These are phyloP conservation scores for Helicoverpa zea DNA, from an alignment of 1,140 invertebrate genomes.

Conservation along the genomic window DNA sequence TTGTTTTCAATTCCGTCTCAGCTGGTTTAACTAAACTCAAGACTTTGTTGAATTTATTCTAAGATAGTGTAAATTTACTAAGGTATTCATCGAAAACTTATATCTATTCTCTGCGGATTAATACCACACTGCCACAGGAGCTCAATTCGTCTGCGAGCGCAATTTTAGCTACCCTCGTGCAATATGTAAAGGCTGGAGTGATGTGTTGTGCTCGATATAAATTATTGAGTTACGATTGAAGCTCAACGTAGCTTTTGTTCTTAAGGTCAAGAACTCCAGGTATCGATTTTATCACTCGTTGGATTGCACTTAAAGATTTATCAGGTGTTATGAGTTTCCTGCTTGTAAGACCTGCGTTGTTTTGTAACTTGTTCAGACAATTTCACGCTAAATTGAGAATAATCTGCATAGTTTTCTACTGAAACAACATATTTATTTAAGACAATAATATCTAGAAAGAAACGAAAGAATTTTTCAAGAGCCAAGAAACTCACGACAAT, in stretches of 20 bases:
- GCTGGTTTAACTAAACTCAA: too few species aligned
- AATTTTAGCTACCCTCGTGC: slow-evolving; percentile 43
- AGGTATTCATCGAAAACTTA: neutral
- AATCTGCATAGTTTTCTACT: too few species aligned
- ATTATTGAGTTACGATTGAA: slow-evolving; percentile 42
- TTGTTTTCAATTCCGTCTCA: too few species aligned
- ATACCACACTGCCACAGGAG: neutral
- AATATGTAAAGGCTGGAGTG: slow-evolving; percentile 41
- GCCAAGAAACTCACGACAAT: neutral
- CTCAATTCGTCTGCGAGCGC: slow-evolving; percentile 25
- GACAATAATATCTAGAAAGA: neutral
- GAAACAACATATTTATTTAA: neutral
- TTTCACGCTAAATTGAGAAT: too few species aligned
- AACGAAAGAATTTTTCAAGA: neutral
- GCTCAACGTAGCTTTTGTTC: slow-evolving; percentile 37
- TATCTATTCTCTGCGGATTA: neutral
- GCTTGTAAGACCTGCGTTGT: neutral
- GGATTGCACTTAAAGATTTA: slow-evolving; percentile 24
- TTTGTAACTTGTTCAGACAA: neutral
- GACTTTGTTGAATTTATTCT: too few species aligned
- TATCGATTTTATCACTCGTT: slow-evolving; percentile 41
- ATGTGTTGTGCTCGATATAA: slow-evolving; percentile 48
- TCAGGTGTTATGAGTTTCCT: slow-evolving; percentile 1
- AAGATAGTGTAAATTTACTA: too few species aligned
- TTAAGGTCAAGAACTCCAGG: slow-evolving; percentile 44